These are phyloP conservation scores for Paramormyrops hopkinsi DNA, from an alignment of 2,797 vertebrate species.

Conservation along the genomic window DNA sequence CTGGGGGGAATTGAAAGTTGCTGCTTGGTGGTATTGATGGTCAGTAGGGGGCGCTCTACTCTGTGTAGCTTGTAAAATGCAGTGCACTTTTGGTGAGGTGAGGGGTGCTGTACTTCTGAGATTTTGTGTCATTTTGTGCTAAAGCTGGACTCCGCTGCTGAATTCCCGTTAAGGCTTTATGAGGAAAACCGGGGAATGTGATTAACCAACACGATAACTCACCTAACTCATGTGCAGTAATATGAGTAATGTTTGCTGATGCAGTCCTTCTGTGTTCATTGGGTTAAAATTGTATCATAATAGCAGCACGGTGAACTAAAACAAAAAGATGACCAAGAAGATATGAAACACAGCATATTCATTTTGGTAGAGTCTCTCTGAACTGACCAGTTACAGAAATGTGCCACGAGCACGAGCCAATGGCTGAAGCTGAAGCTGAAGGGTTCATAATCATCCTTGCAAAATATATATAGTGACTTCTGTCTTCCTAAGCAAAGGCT, in stretches of 20 bases:
- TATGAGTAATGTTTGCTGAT: neutral
- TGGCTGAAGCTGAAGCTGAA: neutral
- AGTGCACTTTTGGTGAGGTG: neutral
- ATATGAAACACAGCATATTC: neutral
- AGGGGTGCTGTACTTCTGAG: neutral
- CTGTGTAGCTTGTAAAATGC: neutral
- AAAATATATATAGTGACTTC: neutral
- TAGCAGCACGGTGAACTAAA: neutral
- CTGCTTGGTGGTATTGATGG: neutral
- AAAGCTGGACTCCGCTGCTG: neutral
- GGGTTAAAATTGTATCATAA: neutral
- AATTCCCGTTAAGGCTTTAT: neutral
- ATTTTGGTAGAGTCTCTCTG: neutral
- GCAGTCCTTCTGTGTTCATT: neutral
- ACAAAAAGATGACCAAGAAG: neutral
- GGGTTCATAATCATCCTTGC: neutral
- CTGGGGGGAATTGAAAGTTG: neutral
- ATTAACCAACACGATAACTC: neutral
- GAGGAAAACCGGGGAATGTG: neutral
- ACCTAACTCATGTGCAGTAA: neutral
- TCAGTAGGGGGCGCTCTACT: neutral
- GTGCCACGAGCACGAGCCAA: neutral
- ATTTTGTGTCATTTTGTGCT: neutral
- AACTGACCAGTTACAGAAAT: neutral
- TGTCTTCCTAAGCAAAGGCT: neutral